phyloP scores from a whole-genome alignment of 2,797 vertebrate genomes.

The Psittacula derbiana region DNA sequence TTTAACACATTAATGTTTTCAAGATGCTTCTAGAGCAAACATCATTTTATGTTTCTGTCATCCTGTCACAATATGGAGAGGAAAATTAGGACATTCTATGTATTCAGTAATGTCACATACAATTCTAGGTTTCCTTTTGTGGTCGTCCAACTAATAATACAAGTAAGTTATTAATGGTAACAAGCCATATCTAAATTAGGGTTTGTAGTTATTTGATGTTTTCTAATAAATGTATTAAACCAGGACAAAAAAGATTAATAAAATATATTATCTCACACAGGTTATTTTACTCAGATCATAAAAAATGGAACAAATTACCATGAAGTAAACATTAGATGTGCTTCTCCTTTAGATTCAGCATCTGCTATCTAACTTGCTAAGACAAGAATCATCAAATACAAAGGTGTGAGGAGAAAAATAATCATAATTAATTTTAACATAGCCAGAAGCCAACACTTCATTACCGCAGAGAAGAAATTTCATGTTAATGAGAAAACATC shows the following conservation, averaged over 20 bases:
- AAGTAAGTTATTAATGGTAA: conserved; percentile 37
- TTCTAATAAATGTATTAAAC: conserved; percentile 31
- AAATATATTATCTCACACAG: neutral
- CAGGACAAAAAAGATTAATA: conserved; percentile 4
- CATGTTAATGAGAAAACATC: neutral
- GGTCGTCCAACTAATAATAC: neutral
- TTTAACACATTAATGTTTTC: too few relatives aligned
- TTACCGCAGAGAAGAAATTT: neutral
- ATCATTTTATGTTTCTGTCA: neutral
- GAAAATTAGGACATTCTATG: neutral
- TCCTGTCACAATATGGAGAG: neutral
- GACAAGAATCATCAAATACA: neutral
- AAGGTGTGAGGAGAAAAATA: neutral
- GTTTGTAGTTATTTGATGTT: conserved; percentile 49
- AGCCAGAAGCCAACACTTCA: neutral
- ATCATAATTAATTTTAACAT: conserved; percentile 46
- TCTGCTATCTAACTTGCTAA: conserved; percentile 31
- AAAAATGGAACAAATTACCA: conserved; percentile 53
- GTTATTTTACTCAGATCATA: conserved; percentile 36
- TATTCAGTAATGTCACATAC: neutral
- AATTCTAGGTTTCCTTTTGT: neutral
- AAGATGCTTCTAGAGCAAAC: neutral
- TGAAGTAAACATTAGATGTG: conserved; percentile 51
- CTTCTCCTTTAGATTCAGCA: conserved; percentile 24
- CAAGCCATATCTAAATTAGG: neutral